These are phyloP conservation scores for Fukomys damarensis DNA, from an alignment of 2,113 vertebrate species.

Conservation along the genomic window DNA sequence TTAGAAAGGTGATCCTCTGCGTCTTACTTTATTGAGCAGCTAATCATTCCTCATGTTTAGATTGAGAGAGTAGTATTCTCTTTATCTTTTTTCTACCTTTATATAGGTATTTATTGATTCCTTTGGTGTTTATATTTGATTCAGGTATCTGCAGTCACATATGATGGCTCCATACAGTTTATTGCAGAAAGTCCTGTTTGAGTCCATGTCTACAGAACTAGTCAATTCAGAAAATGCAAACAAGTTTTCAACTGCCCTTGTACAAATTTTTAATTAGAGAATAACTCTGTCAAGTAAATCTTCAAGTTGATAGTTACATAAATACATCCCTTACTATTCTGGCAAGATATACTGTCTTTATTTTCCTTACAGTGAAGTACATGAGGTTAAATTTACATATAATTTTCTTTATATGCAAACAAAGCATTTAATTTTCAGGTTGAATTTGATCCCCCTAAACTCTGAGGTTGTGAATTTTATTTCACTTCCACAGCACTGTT, in stretches of 20 bases:
- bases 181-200: slow-evolving; percentile 17
- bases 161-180: not conserved
- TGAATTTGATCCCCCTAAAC: slow-evolving; percentile 26
- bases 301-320: slow-evolving; percentile 44
- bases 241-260: slow-evolving; percentile 9
- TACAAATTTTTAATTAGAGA: slow-evolving; percentile 56
- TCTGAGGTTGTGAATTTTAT: slow-evolving; percentile 44
- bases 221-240: not conserved
- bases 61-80: not conserved
- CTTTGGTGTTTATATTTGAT: slow-evolving; percentile 48
- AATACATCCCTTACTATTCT: slow-evolving; percentile 27
- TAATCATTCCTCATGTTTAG: slow-evolving; percentile 49
- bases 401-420: slow-evolving; percentile 64
- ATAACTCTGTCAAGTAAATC: slow-evolving; percentile 2
- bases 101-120: not conserved
- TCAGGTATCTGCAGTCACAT: not conserved
- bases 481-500: not conserved
- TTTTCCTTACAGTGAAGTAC: slow-evolving; percentile 16
- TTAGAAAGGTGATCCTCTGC: slow-evolving; percentile 26
- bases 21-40: slow-evolving; percentile 28
- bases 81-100: slow-evolving; percentile 56
- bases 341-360: slow-evolving; percentile 28
- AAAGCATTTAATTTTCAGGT: slow-evolving; percentile 52
- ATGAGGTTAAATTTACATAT: slow-evolving; percentile 43
- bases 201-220: slow-evolving; percentile 4